Percentiles rank a stretch among this genome's conserved stretches.
Conservation (phyloP, 2,113 vertebrate species). For the Lycocorax pyrrhopterus region DNA sequence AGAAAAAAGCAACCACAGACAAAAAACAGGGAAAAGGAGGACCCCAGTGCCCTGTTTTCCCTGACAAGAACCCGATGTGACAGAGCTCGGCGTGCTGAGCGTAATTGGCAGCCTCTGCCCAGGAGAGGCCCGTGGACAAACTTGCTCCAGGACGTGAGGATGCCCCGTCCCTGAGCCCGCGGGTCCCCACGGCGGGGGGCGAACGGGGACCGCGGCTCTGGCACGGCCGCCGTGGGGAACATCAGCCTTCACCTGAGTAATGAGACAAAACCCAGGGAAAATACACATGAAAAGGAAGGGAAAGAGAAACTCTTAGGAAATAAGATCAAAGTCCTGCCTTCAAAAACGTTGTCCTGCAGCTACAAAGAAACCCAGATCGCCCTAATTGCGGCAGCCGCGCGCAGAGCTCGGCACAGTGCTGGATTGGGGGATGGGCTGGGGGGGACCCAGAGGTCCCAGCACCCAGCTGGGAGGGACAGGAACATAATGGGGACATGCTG, state of each 20-base stretch:
- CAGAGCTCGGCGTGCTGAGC: background rate
- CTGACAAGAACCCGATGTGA: constrained; percentile 51
- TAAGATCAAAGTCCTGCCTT: constrained; percentile 50
- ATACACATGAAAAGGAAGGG: background rate
- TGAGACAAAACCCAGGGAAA: constrained; percentile 29
- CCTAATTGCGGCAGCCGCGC: background rate
- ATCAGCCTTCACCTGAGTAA: constrained; percentile 46
- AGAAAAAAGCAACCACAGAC: background rate
- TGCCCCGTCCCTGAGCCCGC: background rate
- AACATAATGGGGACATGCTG: background rate
- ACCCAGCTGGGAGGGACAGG: background rate
- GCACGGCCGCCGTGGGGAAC: background rate
- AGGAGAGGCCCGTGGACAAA: background rate
- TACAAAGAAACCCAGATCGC: background rate
- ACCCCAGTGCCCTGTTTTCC: background rate
- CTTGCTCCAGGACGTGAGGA: background rate
- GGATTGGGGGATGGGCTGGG: background rate
- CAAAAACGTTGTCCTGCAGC: constrained; percentile 41
- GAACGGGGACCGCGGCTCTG: background rate
- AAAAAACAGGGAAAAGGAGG: background rate
- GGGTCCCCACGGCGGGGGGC: rapidly evolving
- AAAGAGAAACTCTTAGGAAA: constrained; percentile 38
- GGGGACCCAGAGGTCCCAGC: background rate
- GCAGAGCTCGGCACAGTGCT: rapidly evolving
- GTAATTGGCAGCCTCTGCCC: constrained; percentile 54